Evolutionary conservation across 1,140 invertebrate genomes (phyloP).

Genomic region (Calliopsis andreniformis): DNA sequence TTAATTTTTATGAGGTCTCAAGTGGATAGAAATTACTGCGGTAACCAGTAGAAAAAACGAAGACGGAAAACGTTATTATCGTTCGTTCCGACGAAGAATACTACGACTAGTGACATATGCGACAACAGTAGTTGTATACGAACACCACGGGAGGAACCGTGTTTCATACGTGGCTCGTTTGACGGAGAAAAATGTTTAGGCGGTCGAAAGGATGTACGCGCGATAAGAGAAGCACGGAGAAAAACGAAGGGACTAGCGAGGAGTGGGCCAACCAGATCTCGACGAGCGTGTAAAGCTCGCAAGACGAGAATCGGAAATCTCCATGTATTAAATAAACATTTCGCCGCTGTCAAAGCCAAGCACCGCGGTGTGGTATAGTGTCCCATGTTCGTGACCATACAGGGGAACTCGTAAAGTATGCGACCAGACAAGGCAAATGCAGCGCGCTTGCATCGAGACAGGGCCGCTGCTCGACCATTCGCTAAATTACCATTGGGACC

Average conservation of each 20-base stretch:
- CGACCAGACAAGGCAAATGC: slow-evolving; percentile 33
- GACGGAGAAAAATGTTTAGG: slow-evolving; percentile 20
- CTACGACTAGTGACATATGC: no score
- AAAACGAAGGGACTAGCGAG: slow-evolving; percentile 19
- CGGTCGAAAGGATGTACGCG: slow-evolving; percentile 16
- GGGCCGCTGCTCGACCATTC: slow-evolving; percentile 14
- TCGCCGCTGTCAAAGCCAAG: slow-evolving; percentile 46
- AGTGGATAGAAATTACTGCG: no score
- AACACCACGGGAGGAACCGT: background rate
- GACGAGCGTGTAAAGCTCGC: background rate
- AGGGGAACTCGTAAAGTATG: slow-evolving; percentile 58
- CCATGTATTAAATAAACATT: slow-evolving; percentile 65
- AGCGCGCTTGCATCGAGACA: slow-evolving; percentile 16
- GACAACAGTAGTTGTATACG: background rate
- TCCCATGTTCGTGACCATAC: slow-evolving; percentile 60
- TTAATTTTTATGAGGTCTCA: no score
- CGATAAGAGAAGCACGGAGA: slow-evolving; percentile 1
- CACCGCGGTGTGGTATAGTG: slow-evolving; percentile 23
- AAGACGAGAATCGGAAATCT: slow-evolving; percentile 50
- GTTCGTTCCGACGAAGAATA: background rate
- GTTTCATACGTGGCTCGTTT: background rate
- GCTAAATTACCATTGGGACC: slow-evolving; percentile 59
- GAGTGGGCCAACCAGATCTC: slow-evolving; percentile 12
- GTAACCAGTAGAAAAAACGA: no score
- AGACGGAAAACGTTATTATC: background rate